Evolutionary conservation across 2,797 vertebrate species (phyloP).

Genomic region (Prunella strophiata): DNA sequence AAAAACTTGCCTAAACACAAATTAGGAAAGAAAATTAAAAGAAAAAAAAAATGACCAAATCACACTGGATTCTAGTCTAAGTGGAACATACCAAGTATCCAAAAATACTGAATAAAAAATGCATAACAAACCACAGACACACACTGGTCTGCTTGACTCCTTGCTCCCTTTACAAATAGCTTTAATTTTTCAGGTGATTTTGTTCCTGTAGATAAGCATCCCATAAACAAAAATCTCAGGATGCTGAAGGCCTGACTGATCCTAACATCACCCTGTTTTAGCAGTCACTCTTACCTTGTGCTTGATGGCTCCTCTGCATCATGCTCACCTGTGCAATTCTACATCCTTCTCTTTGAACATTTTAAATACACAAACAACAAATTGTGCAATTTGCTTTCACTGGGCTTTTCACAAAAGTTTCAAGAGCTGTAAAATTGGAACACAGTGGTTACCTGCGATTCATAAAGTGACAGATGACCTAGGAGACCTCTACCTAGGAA

Average conservation of each 20-base stretch:
- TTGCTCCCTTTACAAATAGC: background rate
- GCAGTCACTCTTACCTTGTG: background rate
- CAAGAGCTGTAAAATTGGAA: background rate
- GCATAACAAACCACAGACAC: background rate
- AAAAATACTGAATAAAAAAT: background rate
- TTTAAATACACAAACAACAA: background rate
- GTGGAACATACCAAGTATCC: background rate
- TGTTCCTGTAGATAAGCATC: background rate
- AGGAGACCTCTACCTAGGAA: background rate
- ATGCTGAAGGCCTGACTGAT: background rate
- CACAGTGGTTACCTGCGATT: background rate
- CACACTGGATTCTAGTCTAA: background rate
- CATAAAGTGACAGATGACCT: background rate
- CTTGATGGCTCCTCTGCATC: background rate
- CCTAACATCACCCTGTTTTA: background rate
- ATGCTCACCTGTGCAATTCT: background rate
- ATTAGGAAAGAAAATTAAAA: background rate
- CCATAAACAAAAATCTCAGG: background rate
- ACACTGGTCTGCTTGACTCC: background rate
- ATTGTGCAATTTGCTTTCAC: background rate
- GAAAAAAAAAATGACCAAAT: background rate
- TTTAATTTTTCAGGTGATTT: background rate
- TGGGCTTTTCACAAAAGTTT: background rate
- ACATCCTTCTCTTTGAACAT: background rate
- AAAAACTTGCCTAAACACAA: background rate